Percentiles rank a stretch among this genome's conserved stretches.
These are phyloP conservation scores for Dusona sp. DNA, from an alignment of 2,888 invertebrate species.

Conservation along the genomic window DNA sequence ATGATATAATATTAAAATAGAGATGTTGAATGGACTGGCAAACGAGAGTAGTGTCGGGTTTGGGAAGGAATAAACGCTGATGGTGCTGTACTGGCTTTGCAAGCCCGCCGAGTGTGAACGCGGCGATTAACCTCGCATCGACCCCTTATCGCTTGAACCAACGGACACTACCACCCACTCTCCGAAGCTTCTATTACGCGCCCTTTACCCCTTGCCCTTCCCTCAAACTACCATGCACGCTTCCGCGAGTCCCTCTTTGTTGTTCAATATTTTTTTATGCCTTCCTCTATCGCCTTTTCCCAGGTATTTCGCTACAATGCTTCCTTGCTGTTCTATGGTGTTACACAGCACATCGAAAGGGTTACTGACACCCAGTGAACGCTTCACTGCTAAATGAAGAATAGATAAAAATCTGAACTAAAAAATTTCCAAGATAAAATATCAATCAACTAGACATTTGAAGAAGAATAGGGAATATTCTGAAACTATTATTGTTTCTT, in stretches of 20 bases:
- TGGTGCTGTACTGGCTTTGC: conserved; percentile 72
- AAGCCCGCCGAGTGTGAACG: conserved; percentile 78
- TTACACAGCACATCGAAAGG: conserved; percentile 18
- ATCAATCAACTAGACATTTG: background rate
- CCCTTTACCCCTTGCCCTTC: conserved; percentile 45
- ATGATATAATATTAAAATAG: background rate
- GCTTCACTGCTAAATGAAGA: background rate
- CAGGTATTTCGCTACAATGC: conserved; percentile 19
- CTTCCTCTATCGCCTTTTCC: conserved; percentile 20
- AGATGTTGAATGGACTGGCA: conserved; percentile 31
- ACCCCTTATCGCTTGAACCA: conserved; percentile 71
- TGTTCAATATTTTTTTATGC: conserved; percentile 27
- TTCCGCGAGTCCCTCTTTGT: conserved; percentile 13
- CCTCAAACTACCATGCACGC: conserved; percentile 23
- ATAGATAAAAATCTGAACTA: background rate
- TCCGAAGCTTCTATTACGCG: conserved; percentile 43
- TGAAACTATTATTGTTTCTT: background rate
- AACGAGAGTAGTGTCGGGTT: conserved; percentile 43
- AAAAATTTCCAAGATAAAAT: background rate
- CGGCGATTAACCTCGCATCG: conserved; percentile 80
- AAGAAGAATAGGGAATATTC: background rate
- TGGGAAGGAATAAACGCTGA: conserved; percentile 40
- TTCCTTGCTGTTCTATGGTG: background rate
- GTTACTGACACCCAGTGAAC: background rate
- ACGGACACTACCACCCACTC: conserved; percentile 45